Base-by-base conservation (phyloP, 2,888 invertebrate genomes). In the Clanis bilineata region DNA sequence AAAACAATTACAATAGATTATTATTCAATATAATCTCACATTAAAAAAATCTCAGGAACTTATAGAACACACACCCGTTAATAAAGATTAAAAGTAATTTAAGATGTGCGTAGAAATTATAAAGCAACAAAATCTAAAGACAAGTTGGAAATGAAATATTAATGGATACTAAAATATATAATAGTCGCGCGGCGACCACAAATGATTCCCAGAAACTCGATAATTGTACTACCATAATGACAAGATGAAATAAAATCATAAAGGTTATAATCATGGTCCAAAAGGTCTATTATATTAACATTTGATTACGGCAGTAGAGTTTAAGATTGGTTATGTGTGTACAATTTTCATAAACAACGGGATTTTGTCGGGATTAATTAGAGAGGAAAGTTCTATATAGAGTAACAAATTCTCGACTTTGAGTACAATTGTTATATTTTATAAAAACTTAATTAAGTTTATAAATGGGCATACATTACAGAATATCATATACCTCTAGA, bases 191-290 rank as follows among this genome's bases (percentile, higher is more conserved):
- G 44, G 3, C 44, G 6, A 45, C 45, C 23, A 45, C 45, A 45
- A 45, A 45, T 45, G n/a, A 45, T 45, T 45, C 45, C 21, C 45
- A 23, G 45, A 45, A 23, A 45, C 45, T n/a, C 23, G 23, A 45
- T 45, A 45, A 45, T 23, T 45, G 45, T 23, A n/a, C 23, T 25
- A n/a, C 45, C 45, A n/a, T 45, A 45, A 45, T 23, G 45, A 23
- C 23, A 43, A 43, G 25, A 23, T 45, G 23, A 45, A 45, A 45
- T 45, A 45, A 45, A 45, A 45, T 45, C 23, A 45, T 23, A 45
- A 45, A 45, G 25, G 45, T 23, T 45, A n/a, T 43, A 22, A 43
- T 43, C 21, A 43, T 21, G 43, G 43, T 43, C 9, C 21, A 43
- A 43, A 43, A 43, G 43, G 43, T 43, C 43, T 43, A 43, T 23